A percentile compares a stretch with the other conserved stretches of the same genome.
phyloP scores from a whole-genome alignment of 2,113 vertebrate species.

The Sinocyclocheilus anshuiensis region DNA sequence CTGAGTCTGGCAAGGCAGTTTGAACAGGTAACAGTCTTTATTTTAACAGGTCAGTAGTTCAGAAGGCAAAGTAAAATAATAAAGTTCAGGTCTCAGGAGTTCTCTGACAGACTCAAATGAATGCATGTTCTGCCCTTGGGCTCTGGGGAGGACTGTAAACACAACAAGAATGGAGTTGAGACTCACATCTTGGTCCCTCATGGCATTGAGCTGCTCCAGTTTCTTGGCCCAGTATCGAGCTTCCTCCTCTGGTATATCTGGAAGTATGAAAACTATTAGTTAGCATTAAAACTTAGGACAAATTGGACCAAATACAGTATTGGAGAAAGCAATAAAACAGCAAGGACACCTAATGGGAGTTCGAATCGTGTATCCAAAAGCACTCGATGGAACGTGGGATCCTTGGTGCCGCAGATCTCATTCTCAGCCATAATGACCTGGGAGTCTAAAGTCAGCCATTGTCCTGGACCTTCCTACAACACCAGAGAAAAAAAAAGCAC shows the following conservation, averaged over 20 bases:
- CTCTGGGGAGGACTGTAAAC: background rate
- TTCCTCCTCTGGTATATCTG: slow-evolving; percentile 97
- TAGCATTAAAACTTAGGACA: background rate
- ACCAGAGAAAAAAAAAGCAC: background rate
- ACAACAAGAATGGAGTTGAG: slow-evolving; percentile 18
- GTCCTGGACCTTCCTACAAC: slow-evolving; percentile 90
- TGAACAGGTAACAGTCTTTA: slow-evolving; percentile 3
- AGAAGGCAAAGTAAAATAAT: slow-evolving; percentile 18
- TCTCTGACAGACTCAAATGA: slow-evolving; percentile 38
- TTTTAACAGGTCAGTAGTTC: slow-evolving; percentile 10
- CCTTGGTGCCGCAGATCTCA: slow-evolving; percentile 97
- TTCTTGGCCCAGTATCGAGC: slow-evolving; percentile 99
- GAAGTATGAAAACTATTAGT: slow-evolving; percentile 47
- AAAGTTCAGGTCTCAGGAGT: slow-evolving; percentile 1
- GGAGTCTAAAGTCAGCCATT: slow-evolving; percentile 95
- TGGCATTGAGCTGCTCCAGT: slow-evolving; percentile 94
- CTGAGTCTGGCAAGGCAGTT: background rate
- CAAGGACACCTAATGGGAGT: slow-evolving; percentile 86
- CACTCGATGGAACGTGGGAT: slow-evolving; percentile 96
- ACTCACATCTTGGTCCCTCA: slow-evolving; percentile 96
- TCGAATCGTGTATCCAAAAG: slow-evolving; percentile 96
- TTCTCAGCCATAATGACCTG: slow-evolving; percentile 97
- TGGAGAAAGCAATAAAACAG: background rate
- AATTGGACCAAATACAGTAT: background rate
- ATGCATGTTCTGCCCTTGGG: slow-evolving; percentile 39